Base-by-base conservation (phyloP, 2,888 invertebrate species). In the Parnassius orleans region DNA sequence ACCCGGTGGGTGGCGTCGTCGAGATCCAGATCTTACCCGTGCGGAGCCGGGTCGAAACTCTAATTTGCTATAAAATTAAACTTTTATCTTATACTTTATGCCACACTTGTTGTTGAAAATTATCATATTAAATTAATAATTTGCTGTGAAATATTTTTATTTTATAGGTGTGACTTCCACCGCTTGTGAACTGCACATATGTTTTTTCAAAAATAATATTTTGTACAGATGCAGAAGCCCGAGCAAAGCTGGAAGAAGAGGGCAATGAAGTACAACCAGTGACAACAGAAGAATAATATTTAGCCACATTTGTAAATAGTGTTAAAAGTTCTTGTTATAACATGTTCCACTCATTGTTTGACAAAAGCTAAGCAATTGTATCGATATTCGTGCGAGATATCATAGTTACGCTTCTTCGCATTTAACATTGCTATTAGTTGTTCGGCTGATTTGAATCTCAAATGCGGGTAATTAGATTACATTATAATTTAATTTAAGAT, bases 201-300 rank as follows among this genome's bases (percentile, higher is more conserved):
- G 15, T 19, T 19, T n/a, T 19, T 19, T 19, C 3, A 24, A 24
- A 3, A 24, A 24, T 24, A 3, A 24, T 7, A 24, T 33, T 24
- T 33, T 66, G 80, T 77, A 10, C 81, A 93, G 93, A 93, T 70
- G 93, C 93, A 10, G 93, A 93, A 77, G 88, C 91, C 48, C 84
- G 93, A 64, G 93, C 93, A 72, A 92, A 82, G 72, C 88, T 81
- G 62, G 90, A 91, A 62, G 87, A 87, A 70, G 90, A 87, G 74
- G 81, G 72, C 73, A 81, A 74, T 72, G 75, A 76, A 72, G 78
- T 73, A 46, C 73, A 78, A 10, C 80, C 84, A 48, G 77, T 83
- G 46, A 73, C 81, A 56, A 75, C 89, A 71, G 91, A 91, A 76
- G 92, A 92, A 92, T 92, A 91, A 88, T 90, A 90, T 90, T 86